Evolutionary conservation across 1,140 invertebrate species (phyloP).

Genomic region (Geopemphigus sp.): DNA sequence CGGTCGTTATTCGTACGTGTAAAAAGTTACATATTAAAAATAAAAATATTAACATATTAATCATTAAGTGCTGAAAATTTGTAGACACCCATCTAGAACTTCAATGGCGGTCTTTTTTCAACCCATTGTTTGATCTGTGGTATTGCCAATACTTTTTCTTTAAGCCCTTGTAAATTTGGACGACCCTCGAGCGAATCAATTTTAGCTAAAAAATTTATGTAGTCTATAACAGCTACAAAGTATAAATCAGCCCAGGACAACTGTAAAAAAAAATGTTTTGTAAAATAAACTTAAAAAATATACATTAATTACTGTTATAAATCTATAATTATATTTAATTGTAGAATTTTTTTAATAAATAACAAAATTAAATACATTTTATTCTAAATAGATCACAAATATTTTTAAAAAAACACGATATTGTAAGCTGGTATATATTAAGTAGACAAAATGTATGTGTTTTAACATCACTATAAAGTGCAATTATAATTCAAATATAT

Average conservation of each 20-base stretch:
- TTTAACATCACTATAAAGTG: too few species aligned
- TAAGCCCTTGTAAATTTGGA: constrained; percentile 57
- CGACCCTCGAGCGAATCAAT: constrained; percentile 60
- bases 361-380: not conserved
- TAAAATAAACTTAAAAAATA: constrained; percentile 33
- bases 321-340: too few species aligned
- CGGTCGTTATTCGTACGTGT: too few species aligned
- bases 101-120: constrained; percentile 55
- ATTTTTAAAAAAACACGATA: not conserved
- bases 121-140: constrained; percentile 59
- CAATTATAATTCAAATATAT: not conserved
- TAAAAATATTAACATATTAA: too few species aligned
- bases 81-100: not conserved
- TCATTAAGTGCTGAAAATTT: too few species aligned
- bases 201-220: constrained; percentile 61
- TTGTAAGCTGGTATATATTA: not conserved
- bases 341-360: not conserved
- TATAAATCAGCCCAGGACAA: constrained; percentile 67
- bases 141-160: constrained; percentile 57
- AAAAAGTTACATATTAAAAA: too few species aligned
- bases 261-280: constrained; percentile 58
- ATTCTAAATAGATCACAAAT: not conserved
- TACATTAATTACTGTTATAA: too few species aligned
- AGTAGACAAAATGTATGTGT: not conserved
- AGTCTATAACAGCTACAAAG: constrained; percentile 63